Evolutionary conservation across 2,797 vertebrate genomes (phyloP).

Genomic region (Chaetophractus vellerosus): DNA sequence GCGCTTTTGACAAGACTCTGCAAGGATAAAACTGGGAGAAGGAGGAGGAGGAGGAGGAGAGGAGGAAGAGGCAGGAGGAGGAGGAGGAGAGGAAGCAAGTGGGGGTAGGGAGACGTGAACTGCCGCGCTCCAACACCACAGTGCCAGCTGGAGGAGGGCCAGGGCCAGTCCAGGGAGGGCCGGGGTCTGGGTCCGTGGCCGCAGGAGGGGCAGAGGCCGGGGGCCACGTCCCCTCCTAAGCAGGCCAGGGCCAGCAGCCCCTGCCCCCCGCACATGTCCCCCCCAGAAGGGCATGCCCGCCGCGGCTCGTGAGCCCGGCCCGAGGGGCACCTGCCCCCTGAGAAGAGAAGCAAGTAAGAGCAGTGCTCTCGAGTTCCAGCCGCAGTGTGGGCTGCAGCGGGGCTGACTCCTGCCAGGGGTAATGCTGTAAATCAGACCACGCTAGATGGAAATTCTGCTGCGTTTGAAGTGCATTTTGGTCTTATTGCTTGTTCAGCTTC

Average conservation of each 20-base stretch:
- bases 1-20: neutral
- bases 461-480: conserved; percentile 89
- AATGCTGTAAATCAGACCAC: conserved; percentile 85
- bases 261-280: conserved; percentile 28
- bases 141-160: too few species aligned
- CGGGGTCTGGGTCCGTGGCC: neutral
- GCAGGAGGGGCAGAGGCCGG: neutral
- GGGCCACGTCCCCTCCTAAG: neutral
- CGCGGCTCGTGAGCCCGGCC: neutral
- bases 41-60: neutral
- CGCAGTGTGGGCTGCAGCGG: conserved; percentile 78
- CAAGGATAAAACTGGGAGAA: neutral
- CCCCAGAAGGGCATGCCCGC: neutral
- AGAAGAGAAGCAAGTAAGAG: conserved; percentile 59
- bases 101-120: neutral
- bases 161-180: rapidly evolving
- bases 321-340: neutral
- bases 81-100: too few species aligned
- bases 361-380: conserved; percentile 70
- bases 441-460: conserved; percentile 80
- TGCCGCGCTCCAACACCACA: too few species aligned
- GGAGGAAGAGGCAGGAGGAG: neutral
- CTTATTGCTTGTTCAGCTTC: conserved; percentile 90
- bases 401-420: conserved; percentile 80
- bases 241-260: neutral